A percentile compares a stretch with the other conserved stretches of the same genome.
These are phyloP conservation scores for Pollenia griseotomentosa DNA, from an alignment of 2,888 invertebrate genomes.

Conservation along the genomic window DNA sequence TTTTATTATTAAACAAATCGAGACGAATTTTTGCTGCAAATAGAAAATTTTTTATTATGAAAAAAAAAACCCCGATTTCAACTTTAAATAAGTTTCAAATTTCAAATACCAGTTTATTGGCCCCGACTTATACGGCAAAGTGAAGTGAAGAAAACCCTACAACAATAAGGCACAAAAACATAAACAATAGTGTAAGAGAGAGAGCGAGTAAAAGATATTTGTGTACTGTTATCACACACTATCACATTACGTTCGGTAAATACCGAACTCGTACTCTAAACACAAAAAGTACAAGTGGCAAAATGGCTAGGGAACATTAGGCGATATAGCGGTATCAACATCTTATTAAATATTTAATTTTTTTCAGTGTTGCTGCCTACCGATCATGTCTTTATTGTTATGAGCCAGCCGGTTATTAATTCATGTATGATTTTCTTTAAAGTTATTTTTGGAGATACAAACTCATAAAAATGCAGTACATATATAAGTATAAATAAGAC, in stretches of 20 bases:
- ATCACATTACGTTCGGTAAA: conserved; percentile 14
- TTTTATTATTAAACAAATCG: too few species aligned
- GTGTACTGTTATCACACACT: conserved; percentile 23
- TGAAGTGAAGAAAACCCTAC: conserved; percentile 41
- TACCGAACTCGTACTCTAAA: not conserved
- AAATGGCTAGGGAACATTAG: conserved; percentile 42
- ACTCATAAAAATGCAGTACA: not conserved
- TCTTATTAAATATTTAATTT: conserved; percentile 20
- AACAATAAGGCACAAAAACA: not conserved
- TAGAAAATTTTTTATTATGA: too few species aligned
- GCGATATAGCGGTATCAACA: conserved; percentile 34
- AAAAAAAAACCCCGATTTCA: not conserved
- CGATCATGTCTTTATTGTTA: conserved; percentile 38
- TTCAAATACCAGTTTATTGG: conserved; percentile 22
- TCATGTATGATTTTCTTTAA: conserved; percentile 29
- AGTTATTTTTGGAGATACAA: not conserved
- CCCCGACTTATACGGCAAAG: conserved; percentile 13
- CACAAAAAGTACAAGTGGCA: conserved; percentile 25
- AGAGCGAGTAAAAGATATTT: not conserved
- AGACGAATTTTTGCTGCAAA: too few species aligned
- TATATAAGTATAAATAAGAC: conserved; percentile 27
- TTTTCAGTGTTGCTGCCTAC: conserved; percentile 11
- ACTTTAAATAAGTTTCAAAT: conserved; percentile 1
- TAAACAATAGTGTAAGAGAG: not conserved
- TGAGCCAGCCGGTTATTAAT: conserved; percentile 59